Base-by-base conservation (phyloP, 2,113 vertebrate genomes). In the Eurypyga helias region DNA sequence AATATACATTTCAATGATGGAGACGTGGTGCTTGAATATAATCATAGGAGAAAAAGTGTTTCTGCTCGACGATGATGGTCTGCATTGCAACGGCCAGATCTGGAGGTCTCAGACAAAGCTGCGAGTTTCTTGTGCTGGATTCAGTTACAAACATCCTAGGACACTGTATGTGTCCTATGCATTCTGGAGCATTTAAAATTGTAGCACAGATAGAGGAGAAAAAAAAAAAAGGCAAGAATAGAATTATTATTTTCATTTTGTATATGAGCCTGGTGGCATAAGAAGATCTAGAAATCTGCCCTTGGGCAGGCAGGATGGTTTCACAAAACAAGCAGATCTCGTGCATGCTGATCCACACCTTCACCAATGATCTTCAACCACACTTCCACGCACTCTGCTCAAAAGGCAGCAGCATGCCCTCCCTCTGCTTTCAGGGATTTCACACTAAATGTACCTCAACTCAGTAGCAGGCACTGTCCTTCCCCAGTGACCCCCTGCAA, bases 401-500 rank as follows among this genome's bases (percentile, higher is more conserved):
- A 54, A 75, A 62, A 61, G 34, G 51, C 55, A 82, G 38, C 16
- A 54, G 36, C 9, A 18, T 4, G 9, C 6, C 15, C 31, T 57
- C 34, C 15, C 58, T 75, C 41, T 75, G 24, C 14, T 71, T 66
- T 78, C 26, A 26, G 36, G 29, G 25, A 7, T 84, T 64, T 89
- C 69, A 48, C 26, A 10, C 17, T 19, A n/a, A 31, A 71, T 0
- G 0, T 24, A 31, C 5, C n/a, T 75, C 55, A 54, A 5, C 7
- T 52, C 19, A 16, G 46, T 6, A 62, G 57, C 34, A 64, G 69
- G 45, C 20, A 17, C 33, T 65, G 58, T 17, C 13, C 33, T 17
- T 11, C 4, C 14, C 4, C 43, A 62, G 13, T 17, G 19, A 76
- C 16, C 10, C 19, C 29, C 45, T 57, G 14, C 19, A 83, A 52